These are phyloP conservation scores for Aurelia sp. DNA, from an alignment of 30 jellyfish, hydroid and myxozoan genomes.

Conservation along the genomic window DNA sequence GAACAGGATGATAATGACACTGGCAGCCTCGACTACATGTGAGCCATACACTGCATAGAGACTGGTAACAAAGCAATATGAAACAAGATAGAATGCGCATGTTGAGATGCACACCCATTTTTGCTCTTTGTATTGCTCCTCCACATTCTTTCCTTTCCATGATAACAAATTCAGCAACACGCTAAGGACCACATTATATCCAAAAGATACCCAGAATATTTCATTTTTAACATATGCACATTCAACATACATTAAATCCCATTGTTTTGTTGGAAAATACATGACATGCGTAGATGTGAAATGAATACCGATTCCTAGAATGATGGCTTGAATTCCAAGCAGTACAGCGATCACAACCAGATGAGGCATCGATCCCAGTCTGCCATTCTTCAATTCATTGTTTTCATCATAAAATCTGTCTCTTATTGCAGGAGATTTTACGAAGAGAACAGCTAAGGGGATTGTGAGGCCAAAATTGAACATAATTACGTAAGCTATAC, in stretches of 20 bases:
- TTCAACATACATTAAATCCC: slow-evolving; percentile 84
- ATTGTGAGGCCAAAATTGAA: slow-evolving; percentile 85
- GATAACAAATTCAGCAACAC: slow-evolving; percentile 70
- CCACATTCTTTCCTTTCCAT: slow-evolving; percentile 75
- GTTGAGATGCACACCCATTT: slow-evolving; percentile 75
- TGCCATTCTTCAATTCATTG: slow-evolving; percentile 57
- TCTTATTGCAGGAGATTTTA: slow-evolving; percentile 70
- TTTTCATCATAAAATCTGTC: slow-evolving; percentile 70
- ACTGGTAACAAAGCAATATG: slow-evolving; percentile 62
- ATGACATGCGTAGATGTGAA: slow-evolving; percentile 31
- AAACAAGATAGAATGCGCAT: slow-evolving; percentile 69
- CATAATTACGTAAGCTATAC: slow-evolving; percentile 72
- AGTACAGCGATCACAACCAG: slow-evolving; percentile 41
- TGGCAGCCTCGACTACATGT: slow-evolving; percentile 81
- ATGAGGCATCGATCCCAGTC: slow-evolving; percentile 78
- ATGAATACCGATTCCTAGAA: slow-evolving; percentile 59
- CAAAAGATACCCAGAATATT: slow-evolving; percentile 84
- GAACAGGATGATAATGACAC: slow-evolving; percentile 69
- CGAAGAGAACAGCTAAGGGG: slow-evolving; percentile 76
- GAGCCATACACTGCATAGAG: slow-evolving; percentile 64
- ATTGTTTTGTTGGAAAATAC: slow-evolving; percentile 64
- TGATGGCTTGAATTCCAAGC: slow-evolving; percentile 56
- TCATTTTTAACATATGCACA: slow-evolving; percentile 79
- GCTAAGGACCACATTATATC: slow-evolving; percentile 74
- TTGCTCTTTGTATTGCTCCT: slow-evolving; percentile 77